Evolutionary conservation across 2,797 vertebrate genomes (phyloP).

Genomic region (Spinibarbus caldwelli): DNA sequence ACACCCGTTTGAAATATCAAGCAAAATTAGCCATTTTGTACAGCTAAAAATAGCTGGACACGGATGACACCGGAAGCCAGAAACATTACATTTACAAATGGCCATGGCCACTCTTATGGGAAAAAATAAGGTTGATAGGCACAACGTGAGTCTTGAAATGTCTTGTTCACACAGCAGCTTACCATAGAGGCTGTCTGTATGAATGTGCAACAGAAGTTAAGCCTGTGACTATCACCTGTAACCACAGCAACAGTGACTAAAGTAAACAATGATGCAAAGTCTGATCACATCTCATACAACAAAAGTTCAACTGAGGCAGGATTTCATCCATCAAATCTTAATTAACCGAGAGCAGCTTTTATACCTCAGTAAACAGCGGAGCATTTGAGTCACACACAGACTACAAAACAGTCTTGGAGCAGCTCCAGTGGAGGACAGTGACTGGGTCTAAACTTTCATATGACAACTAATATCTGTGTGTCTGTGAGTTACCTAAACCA

Average conservation of each 20-base stretch:
- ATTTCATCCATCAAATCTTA: not conserved
- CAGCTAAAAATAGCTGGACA: not conserved
- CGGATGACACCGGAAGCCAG: not conserved
- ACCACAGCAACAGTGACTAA: not conserved
- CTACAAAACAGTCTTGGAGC: not conserved
- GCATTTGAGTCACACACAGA: not conserved
- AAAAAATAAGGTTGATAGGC: not conserved
- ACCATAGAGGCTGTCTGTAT: not conserved
- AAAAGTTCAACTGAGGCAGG: not conserved
- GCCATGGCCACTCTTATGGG: not conserved
- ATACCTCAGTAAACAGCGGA: not conserved
- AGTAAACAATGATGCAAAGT: not conserved
- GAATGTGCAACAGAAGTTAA: not conserved
- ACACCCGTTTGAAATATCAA: not conserved
- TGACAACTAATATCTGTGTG: not conserved
- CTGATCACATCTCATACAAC: not conserved
- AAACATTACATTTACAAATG: not conserved
- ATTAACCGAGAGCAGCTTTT: not conserved
- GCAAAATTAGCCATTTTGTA: not conserved
- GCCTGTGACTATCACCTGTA: not conserved
- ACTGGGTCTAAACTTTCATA: not conserved
- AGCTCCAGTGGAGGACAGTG: not conserved
- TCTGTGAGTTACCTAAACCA: not conserved
- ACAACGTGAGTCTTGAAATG: not conserved
- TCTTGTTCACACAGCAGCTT: not conserved